phyloP scores from a whole-genome alignment of 2,797 vertebrate species.

The Amblyraja radiata region DNA sequence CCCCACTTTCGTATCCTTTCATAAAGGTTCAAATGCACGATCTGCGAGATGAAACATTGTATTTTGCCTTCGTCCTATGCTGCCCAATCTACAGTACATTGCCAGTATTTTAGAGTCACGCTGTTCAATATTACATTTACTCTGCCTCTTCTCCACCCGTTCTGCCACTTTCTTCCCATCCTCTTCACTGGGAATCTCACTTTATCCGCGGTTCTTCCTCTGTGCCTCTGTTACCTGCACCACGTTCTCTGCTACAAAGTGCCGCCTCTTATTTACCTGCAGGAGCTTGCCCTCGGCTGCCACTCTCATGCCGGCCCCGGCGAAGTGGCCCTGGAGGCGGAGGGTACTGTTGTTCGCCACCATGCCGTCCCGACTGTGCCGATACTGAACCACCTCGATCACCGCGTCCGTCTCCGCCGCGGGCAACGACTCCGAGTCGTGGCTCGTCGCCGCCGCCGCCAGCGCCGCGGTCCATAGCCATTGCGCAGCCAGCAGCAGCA shows the following conservation, averaged over 20 bases:
- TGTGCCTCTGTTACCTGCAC: not conserved
- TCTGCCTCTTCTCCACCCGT: no score
- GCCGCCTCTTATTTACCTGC: constrained; percentile 70
- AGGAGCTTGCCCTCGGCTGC: constrained; percentile 85
- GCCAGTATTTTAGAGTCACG: no score
- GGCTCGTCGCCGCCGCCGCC: constrained; percentile 63
- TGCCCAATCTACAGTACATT: no score
- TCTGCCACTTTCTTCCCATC: no score
- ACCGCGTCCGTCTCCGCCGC: constrained; percentile 65
- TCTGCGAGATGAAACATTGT: no score
- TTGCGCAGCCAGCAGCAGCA: constrained; percentile 84
- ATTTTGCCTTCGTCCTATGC: no score
- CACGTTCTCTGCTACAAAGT: not conserved
- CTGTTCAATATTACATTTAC: no score
- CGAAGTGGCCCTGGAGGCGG: constrained; percentile 83
- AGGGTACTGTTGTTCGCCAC: constrained; percentile 63
- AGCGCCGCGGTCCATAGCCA: constrained; percentile 90
- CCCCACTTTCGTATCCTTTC: no score
- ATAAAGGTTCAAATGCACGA: no score
- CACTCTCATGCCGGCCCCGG: constrained; percentile 71
- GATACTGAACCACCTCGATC: constrained; percentile 10
- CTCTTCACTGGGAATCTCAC: no score
- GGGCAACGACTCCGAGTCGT: constrained; percentile 64
- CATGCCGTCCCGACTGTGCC: not conserved
- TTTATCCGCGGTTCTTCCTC: not conserved